Base-by-base conservation (phyloP, 1,140 invertebrate species). In the Homarus americanus region DNA sequence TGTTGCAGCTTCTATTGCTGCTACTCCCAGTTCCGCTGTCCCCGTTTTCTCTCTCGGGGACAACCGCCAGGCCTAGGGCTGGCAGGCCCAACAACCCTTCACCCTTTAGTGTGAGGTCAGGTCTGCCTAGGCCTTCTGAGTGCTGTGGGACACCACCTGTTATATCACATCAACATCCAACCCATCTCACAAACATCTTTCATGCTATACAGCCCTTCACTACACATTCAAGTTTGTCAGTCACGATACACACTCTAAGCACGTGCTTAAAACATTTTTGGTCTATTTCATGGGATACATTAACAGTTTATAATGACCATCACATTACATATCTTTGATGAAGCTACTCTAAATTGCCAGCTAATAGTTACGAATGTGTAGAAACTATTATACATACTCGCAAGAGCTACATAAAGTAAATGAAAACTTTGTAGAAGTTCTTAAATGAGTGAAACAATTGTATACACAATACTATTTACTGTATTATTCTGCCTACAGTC, bases 91-190 rank as follows among this genome's bases (percentile, higher is more conserved):
- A 36, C 49, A 24, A 44, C 72, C 63, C 88, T 78, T 82, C 80
- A 63, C 66, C 72, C 72, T 82, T 90, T 69, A 36, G 75, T 44
- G 69, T 40, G 80, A 36, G 10, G 32, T 90, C 88, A 82, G 78
- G 63, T 90, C 40, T 90, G 72, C 73, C 40, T 78, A 72, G 82
- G 69, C 88, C 80, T 63, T 90, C 88, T 76, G 36, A 83, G 72
- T 90, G 88, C 88, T 90, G 88, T 84, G 53, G 88, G 80, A 90
- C 88, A 82, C 80, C 53, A 53, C 79, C 79, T 90, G 80, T 90
- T 90, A 90, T 83, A 75, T 53, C 79, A 44, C n/a, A 41, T 78
- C 49, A 75, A 84, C 49, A 38, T 34, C n/a, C 66, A 36, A 73
- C 36, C 49, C 53, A 75, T 28, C 58, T 79, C n/a, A 85, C 83